Percentiles rank a stretch among this genome's conserved stretches.
Evolutionary conservation across 1,140 invertebrate genomes (phyloP).

Genomic region (Procambarus clarkii): DNA sequence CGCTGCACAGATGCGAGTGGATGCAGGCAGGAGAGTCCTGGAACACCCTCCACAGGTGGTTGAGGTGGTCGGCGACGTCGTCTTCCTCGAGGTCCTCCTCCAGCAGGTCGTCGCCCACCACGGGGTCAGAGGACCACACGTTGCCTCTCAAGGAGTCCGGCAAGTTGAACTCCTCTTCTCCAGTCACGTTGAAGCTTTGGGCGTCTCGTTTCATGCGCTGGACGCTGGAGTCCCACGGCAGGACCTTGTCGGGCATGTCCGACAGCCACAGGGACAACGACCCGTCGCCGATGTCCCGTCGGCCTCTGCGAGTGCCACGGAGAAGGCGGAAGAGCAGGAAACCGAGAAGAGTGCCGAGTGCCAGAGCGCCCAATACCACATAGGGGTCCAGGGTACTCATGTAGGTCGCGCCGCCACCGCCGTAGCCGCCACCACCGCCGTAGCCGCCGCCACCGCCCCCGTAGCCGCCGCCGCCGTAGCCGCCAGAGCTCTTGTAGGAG

Average conservation of each 20-base stretch:
- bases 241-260: slow-evolving; percentile 7
- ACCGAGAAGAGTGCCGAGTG: slow-evolving; percentile 18
- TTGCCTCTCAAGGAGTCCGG: slow-evolving; percentile 13
- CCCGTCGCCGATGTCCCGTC: slow-evolving; percentile 35
- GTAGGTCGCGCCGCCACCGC: background rate
- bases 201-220: slow-evolving; percentile 11
- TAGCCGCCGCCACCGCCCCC: background rate
- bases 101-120: slow-evolving; percentile 9
- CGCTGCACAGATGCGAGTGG: slow-evolving; percentile 22
- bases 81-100: slow-evolving; percentile 3
- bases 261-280: slow-evolving; percentile 32
- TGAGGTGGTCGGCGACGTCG: slow-evolving; percentile 24
- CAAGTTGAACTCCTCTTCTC: background rate
- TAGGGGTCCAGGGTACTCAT: slow-evolving; percentile 40
- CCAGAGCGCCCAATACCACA: slow-evolving; percentile 16
- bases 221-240: slow-evolving; percentile 20
- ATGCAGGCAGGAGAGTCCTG: slow-evolving; percentile 5
- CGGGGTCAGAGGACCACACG: slow-evolving; percentile 27
- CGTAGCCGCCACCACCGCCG: background rate
- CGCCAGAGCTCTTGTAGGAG: background rate
- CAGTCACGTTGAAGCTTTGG: background rate
- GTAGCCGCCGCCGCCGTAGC: background rate
- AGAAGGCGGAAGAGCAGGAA: slow-evolving; percentile 36
- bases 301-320: slow-evolving; percentile 4
- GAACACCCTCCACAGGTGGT: slow-evolving; percentile 18